Evolutionary conservation across 2,113 vertebrate species (phyloP).

Genomic region (Psilopsiagon aurifrons): DNA sequence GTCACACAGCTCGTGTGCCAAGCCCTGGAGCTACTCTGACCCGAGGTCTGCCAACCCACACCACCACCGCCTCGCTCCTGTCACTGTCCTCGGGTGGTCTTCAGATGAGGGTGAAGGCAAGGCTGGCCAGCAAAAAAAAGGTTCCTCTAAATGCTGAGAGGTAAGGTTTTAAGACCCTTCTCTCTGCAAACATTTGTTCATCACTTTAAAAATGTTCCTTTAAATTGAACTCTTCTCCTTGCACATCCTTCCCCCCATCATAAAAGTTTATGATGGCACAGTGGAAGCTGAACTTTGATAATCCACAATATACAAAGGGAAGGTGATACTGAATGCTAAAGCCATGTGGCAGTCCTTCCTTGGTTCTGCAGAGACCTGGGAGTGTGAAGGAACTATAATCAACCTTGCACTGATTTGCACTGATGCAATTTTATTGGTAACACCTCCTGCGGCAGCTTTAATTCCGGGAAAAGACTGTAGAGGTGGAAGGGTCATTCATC

Average conservation of each 20-base stretch:
- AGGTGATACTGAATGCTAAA: not conserved
- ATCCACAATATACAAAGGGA: not conserved
- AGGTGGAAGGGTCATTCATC: not conserved
- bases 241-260: accelerated
- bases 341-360: not conserved
- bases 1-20: not conserved
- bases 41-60: accelerated
- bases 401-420: not conserved
- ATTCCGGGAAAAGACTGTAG: not conserved
- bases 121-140: not conserved
- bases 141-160: not conserved
- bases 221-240: not conserved
- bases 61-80: accelerated
- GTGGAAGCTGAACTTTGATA: not conserved
- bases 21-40: not conserved
- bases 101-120: not conserved
- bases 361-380: not conserved
- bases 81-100: not conserved
- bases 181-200: not conserved
- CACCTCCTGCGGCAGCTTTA: not conserved
- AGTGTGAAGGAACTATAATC: not conserved
- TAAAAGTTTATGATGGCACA: not conserved
- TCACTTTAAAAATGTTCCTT: not conserved
- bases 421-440: not conserved
- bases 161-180: not conserved